These are phyloP conservation scores for Hetaerina titia DNA, from an alignment of 2,888 invertebrate genomes.

Conservation along the genomic window DNA sequence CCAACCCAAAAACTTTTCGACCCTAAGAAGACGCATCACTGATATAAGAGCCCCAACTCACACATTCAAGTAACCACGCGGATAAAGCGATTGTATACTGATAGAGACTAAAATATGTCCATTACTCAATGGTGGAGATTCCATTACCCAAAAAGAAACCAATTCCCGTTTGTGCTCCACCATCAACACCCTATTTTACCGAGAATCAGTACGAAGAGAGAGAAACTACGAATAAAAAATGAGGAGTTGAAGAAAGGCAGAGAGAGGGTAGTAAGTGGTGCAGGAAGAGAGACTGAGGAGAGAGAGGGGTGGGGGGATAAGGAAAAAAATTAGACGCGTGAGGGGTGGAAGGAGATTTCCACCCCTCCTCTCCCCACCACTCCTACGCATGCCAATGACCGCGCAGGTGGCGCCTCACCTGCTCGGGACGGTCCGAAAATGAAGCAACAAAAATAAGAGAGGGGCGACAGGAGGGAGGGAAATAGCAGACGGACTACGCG, in stretches of 20 bases:
- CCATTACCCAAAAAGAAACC: neutral
- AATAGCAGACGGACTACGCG: neutral
- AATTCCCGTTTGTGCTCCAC: neutral
- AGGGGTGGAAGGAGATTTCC: neutral
- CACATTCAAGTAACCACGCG: too few relatives aligned
- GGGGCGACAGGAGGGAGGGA: neutral
- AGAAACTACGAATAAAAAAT: neutral
- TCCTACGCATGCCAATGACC: conserved; percentile 65
- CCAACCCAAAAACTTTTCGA: too few relatives aligned
- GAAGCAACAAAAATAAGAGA: conserved; percentile 26
- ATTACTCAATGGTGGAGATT: neutral
- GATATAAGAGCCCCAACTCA: too few relatives aligned
- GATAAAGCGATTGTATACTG: too few relatives aligned
- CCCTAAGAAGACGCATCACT: too few relatives aligned
- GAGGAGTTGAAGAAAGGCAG: neutral
- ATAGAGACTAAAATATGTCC: neutral
- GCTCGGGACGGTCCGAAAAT: conserved; percentile 51
- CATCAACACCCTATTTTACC: neutral
- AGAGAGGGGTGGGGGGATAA: neutral
- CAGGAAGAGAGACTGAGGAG: neutral
- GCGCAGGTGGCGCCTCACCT: conserved; percentile 64
- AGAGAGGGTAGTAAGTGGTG: too few relatives aligned
- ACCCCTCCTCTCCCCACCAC: neutral
- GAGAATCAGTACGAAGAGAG: neutral
- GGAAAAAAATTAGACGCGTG: neutral